Evolutionary conservation across 1,140 invertebrate genomes (phyloP), one percentile per base, ranked within the genome.

Genomic region (Vollenhovia emeryi): DNA sequence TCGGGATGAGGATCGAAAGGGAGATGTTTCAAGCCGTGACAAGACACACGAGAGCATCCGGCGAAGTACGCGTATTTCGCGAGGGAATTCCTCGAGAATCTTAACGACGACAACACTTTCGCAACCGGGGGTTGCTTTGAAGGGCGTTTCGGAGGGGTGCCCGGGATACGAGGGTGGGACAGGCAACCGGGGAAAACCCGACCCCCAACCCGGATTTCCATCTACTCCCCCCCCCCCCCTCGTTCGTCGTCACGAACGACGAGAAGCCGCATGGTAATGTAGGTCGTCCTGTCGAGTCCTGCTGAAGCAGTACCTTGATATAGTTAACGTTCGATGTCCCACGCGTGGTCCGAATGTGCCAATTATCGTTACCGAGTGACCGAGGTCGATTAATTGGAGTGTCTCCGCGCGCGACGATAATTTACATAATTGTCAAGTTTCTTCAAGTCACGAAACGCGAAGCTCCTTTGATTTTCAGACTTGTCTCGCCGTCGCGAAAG

Each of bases 261-360:
- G 75, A 88, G 40, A 40, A 76, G 62, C 45, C 69, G 73, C 86
- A 91, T 80, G 86, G 84, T 91, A 91, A 92, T 91, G 73, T 89
- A 87, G 89, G 86, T 88, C 87, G 87, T 89, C 87, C 88, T 75
- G 55, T 73, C 40, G 66, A 75, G 73, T n/a, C n/a, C n/a, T n/a
- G n/a, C n/a, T n/a, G n/a, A 90, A 55, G 69, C 71, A 66, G 18
- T 45, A 55, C n/a, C 48, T 30, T 43, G 59, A 79, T 88, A 89
- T 87, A 90, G 89, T 89, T 89, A 86, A 73, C 87, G 86, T 89
- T 92, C 90, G 90, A 92, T 84, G 91, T 91, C 73, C 88, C 33
- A 87, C 85, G 91, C 87, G 80, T 91, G 91, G 88, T 88, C 80
- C 68, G 88, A 91, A 89, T 90, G 84, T 86, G 74, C 64, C 71